Evolutionary conservation across 53 echinoderm and acorn worm species (phyloP), one percentile per base, ranked within the genome.

Genomic region (Arbacia lixula): DNA sequence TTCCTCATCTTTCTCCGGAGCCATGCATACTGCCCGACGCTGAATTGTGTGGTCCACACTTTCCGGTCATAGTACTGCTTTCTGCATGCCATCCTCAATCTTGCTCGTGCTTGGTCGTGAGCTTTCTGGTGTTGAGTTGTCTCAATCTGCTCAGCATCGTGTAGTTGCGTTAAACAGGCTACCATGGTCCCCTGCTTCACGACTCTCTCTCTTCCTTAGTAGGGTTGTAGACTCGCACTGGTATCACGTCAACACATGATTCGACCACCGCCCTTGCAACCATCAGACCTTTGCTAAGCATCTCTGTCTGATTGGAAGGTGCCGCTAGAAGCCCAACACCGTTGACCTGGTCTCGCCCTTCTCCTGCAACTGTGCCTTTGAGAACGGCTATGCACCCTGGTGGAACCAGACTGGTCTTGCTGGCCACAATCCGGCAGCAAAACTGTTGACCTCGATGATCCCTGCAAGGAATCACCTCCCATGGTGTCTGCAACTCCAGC

Each of bases 191-290:
- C 53, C 31, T 30, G 24, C 31, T 74, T 52, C 27, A 74, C 53
- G 30, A 52, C 34, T 34, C 16, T 33, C 25, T 50, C 4, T 31
- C 50, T 33, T 5, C 6, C 30, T 5, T n/a, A n/a, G 53, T 52
- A 28, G 74, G 41, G 19, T 74, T 52, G 24, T 46, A 46, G 12
- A 74, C 49, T 34, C 74, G 50, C 9, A 76, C 22, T 30, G 77
- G 77, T 1, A 76, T 2, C 12, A 33, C 54, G 11, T 36, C 19
- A 36, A 1, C 66, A 35, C 20, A 35, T 14, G 35, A 20, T 12
- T 21, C 33, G 3, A 61, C 60, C 8, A 60, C 60, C 26, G 60
- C 27, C 30, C 60, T 26, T 10, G 60, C 60, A 53, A 53, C 53
- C 22, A 56, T 56, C 56, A 56, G 27, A 6, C 56, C 56, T 21